These are phyloP conservation scores for Hybos culiciformis DNA, from an alignment of 2,888 invertebrate genomes.

Conservation along the genomic window DNA sequence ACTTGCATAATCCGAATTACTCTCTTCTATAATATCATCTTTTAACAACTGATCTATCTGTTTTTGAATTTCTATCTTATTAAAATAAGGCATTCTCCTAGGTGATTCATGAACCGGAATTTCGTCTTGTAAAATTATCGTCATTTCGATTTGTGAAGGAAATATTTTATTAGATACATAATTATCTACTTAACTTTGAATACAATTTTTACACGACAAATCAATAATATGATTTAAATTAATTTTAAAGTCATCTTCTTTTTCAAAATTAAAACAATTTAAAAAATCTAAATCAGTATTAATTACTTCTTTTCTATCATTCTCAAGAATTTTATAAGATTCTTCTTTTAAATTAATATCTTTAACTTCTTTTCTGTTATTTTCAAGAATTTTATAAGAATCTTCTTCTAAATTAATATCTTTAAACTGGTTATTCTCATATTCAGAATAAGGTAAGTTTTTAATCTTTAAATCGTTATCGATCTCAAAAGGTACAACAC, in stretches of 20 bases:
- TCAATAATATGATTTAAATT: slow-evolving; percentile 2
- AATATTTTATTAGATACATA: neutral
- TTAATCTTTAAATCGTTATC: neutral
- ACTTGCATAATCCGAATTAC: slow-evolving; percentile 7
- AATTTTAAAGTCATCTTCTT: slow-evolving; percentile 3
- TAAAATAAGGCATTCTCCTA: neutral
- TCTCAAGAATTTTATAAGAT: too few relatives aligned
- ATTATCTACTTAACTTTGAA: neutral
- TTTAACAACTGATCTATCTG: slow-evolving; percentile 5
- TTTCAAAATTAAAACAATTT: slow-evolving; percentile 5
- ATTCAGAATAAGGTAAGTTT: neutral
- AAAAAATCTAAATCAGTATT: neutral
- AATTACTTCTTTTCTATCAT: too few relatives aligned
- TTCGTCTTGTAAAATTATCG: slow-evolving; percentile 2
- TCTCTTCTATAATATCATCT: slow-evolving; percentile 3
- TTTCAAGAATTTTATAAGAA: too few relatives aligned
- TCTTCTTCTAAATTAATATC: too few relatives aligned
- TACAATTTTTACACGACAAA: neutral
- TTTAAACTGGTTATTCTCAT: too few relatives aligned
- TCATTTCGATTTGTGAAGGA: slow-evolving; percentile 5
- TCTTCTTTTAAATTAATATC: too few relatives aligned
- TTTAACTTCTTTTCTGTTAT: too few relatives aligned
- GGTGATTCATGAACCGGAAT: slow-evolving; percentile 1
- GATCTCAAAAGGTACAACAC: neutral
- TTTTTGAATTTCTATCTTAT: neutral